A percentile compares a stretch with the other conserved stretches of the same genome.
Conservation (phyloP, 2,113 vertebrate species). For the Pica pica region DNA sequence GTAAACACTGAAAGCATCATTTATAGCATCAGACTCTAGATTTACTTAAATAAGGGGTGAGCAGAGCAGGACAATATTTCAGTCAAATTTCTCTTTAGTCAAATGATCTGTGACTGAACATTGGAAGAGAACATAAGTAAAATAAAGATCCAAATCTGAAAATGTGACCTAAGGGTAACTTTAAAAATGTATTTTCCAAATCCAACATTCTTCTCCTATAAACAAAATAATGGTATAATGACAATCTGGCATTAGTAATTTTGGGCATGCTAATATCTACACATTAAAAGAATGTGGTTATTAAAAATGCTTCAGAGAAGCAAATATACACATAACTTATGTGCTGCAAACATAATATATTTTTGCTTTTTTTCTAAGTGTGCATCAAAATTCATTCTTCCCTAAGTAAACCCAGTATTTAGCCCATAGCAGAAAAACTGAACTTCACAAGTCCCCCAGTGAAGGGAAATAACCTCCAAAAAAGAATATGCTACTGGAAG, state of each 20-base stretch:
- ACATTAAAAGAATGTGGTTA: neutral
- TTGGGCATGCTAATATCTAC: neutral
- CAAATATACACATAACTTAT: neutral
- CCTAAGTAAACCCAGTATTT: neutral
- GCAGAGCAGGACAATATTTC: neutral
- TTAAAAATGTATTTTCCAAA: neutral
- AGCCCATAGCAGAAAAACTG: neutral
- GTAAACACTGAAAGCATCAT: neutral
- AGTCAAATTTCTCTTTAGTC: neutral
- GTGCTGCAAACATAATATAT: neutral
- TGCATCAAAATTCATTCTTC: neutral
- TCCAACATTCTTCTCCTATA: neutral
- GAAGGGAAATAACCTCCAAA: neutral
- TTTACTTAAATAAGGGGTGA: neutral
- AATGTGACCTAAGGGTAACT: neutral
- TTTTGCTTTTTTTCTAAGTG: neutral
- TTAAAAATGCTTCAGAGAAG: neutral
- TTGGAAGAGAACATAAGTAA: neutral
- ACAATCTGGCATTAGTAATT: neutral
- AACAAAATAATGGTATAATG: neutral
- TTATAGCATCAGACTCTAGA: neutral
- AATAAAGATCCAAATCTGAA: neutral
- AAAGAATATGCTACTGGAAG: neutral
- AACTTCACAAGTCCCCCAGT: neutral
- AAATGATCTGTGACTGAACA: neutral